Conservation (phyloP, 2,888 invertebrate species). For the Lomographa bimaculata region DNA sequence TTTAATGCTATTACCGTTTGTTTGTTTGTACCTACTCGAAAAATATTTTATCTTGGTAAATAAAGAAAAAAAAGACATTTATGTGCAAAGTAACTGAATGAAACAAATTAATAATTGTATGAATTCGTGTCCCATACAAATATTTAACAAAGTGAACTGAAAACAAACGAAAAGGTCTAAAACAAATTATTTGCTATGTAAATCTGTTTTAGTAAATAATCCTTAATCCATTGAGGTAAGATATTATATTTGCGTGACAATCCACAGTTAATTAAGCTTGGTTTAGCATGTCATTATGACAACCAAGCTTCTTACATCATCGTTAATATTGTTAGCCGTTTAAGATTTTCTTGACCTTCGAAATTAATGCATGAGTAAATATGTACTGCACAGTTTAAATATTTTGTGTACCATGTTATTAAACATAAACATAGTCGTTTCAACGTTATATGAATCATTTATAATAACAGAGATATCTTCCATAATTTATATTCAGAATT, state of each 20-base stretch:
- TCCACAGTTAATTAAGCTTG: neutral
- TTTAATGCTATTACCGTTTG: too few relatives aligned
- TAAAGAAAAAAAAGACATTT: too few relatives aligned
- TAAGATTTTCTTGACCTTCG: slow-evolving; percentile 25
- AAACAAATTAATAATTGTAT: too few relatives aligned
- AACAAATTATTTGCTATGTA: too few relatives aligned
- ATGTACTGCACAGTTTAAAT: slow-evolving; percentile 10
- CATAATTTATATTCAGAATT: too few relatives aligned
- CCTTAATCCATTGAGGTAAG: too few relatives aligned
- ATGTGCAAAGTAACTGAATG: too few relatives aligned
- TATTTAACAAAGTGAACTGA: slow-evolving; percentile 15
- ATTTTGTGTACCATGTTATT: slow-evolving; percentile 7
- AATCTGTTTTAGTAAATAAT: too few relatives aligned
- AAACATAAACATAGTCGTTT: slow-evolving; percentile 4
- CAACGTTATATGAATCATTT: slow-evolving; percentile 4
- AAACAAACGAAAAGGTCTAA: too few relatives aligned
- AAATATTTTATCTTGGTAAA: too few relatives aligned
- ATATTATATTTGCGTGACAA: neutral
- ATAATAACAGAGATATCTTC: slow-evolving; percentile 3
- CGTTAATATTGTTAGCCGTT: slow-evolving; percentile 19
- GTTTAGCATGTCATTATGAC: slow-evolving; percentile 24
- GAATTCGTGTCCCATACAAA: too few relatives aligned
- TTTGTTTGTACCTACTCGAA: too few relatives aligned
- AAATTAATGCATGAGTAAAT: slow-evolving; percentile 25
- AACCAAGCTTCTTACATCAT: slow-evolving; percentile 17